phyloP scores from a whole-genome alignment of 2,797 vertebrate species.

The Etheostoma perlongum region DNA sequence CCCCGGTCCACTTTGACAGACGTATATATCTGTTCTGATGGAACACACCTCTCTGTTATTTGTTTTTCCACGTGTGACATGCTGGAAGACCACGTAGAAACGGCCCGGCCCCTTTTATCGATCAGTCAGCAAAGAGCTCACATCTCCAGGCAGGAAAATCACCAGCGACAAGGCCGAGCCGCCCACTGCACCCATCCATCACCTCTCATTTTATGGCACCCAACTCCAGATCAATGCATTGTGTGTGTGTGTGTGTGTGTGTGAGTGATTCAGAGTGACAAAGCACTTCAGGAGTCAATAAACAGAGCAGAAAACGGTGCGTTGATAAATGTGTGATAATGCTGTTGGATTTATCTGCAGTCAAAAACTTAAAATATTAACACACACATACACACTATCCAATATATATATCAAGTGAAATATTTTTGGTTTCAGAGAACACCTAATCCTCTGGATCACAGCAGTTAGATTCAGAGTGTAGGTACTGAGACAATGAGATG shows the following conservation, averaged over 20 bases:
- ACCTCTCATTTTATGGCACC: conserved; percentile 66
- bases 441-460: background rate
- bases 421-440: background rate
- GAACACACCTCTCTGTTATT: background rate
- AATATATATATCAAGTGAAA: background rate
- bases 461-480: too few species aligned
- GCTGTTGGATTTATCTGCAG: conserved; percentile 42
- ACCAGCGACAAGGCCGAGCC: conserved; percentile 62
- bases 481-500: too few species aligned
- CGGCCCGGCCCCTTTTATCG: conserved; percentile 34
- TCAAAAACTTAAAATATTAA: conserved; percentile 23
- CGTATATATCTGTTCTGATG: background rate
- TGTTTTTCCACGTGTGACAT: conserved; percentile 29
- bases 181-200: conserved; percentile 72
- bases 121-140: conserved; percentile 40
- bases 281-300: conserved; percentile 52
- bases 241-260: conserved; percentile 10
- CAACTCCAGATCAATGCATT: conserved; percentile 73
- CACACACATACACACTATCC: too few species aligned
- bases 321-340: conserved; percentile 42
- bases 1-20: background rate
- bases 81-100: conserved; percentile 40
- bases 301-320: conserved; percentile 33
- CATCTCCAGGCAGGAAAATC: conserved; percentile 47
- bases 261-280: conserved; percentile 57